phyloP scores from a whole-genome alignment of 2,888 invertebrate genomes.

The Scaptomyza cyrtandrae region DNA sequence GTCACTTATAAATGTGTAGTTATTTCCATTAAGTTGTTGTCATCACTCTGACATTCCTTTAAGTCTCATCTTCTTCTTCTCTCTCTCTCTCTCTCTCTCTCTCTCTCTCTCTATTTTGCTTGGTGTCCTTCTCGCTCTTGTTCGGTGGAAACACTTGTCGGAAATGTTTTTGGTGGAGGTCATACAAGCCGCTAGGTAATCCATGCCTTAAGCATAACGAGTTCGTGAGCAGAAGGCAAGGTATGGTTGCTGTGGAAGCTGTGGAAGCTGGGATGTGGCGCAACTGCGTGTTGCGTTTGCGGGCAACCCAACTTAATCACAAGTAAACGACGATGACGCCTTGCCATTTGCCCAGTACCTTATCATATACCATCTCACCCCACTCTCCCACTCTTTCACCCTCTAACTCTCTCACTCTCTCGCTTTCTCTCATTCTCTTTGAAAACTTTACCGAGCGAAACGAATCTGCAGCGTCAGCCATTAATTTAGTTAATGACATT shows the following conservation, averaged over 20 bases:
- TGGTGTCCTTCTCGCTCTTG: too few relatives aligned
- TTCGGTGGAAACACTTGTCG: constrained; percentile 50
- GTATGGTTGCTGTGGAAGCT: neutral
- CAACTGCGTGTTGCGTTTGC: constrained; percentile 30
- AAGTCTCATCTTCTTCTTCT: constrained; percentile 58
- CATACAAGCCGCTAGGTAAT: constrained; percentile 62
- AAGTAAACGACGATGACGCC: constrained; percentile 73
- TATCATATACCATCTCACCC: too few relatives aligned
- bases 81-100: too few relatives aligned
- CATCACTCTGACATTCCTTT: constrained; percentile 76
- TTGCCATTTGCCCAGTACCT: constrained; percentile 3
- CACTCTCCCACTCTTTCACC: neutral
- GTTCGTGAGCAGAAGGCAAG: neutral
- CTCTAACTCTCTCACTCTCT: neutral
- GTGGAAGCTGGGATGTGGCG: neutral
- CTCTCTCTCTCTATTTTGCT: too few relatives aligned
- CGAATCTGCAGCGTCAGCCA: constrained; percentile 78
- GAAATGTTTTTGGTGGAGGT: constrained; percentile 50
- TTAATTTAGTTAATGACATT: constrained; percentile 80
- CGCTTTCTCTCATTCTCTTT: neutral
- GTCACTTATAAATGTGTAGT: constrained; percentile 79
- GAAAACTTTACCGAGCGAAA: neutral
- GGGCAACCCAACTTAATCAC: constrained; percentile 72
- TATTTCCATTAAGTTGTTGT: constrained; percentile 80
- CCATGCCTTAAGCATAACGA: constrained; percentile 38